Base-by-base conservation (phyloP, 2,888 invertebrate genomes). In the Drosophila aldrichi region DNA sequence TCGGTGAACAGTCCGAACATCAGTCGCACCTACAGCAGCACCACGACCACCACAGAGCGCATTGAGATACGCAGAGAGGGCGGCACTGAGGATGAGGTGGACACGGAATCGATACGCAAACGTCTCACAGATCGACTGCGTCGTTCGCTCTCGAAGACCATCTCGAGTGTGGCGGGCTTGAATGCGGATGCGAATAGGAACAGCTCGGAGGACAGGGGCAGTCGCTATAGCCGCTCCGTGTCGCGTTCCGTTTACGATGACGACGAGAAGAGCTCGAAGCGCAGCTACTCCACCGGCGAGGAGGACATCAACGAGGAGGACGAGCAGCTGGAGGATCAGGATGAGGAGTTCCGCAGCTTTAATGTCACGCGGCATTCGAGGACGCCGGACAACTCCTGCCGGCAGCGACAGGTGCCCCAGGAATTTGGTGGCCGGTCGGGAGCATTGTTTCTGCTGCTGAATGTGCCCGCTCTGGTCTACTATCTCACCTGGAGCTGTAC, bases 201-300 rank as follows among this genome's bases (percentile, higher is more conserved):
- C 14, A 75, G 68, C 29, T 87, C 81, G 41, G 90, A 81, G 34
- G 84, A 73, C 32, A 65, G 44, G 6, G 89, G 77, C 61, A 90
- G 91, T 68, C 91, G 87, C 8, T 89, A 89, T 20, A 91, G 90
- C 55, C 90, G 91, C 8, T 90, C 90, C 8, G 73, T 79, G 0
- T 92, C 92, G 10, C 90, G 92, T n/a, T 92, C 92, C 8, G 79
- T 91, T 0, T 92, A 91, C 55, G 92, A 91, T 54, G 92, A 92
- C 25, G 93, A 92, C 65, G 92, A 91, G 25, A 90, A 89, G 61
- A 91, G 90, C 49, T 92, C 91, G 2, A 91, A 91, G 66, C 90
- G 88, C 32, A 91, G 82, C 72, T 91, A 88, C 74, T 92, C 91
- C 36, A 83, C 69, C 0, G 81, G 74, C n/a, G 83, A 83, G 10